Evolutionary conservation across 2,797 vertebrate species (phyloP), one percentile per base, ranked within the genome.

Genomic region (Gobio occitaniae): DNA sequence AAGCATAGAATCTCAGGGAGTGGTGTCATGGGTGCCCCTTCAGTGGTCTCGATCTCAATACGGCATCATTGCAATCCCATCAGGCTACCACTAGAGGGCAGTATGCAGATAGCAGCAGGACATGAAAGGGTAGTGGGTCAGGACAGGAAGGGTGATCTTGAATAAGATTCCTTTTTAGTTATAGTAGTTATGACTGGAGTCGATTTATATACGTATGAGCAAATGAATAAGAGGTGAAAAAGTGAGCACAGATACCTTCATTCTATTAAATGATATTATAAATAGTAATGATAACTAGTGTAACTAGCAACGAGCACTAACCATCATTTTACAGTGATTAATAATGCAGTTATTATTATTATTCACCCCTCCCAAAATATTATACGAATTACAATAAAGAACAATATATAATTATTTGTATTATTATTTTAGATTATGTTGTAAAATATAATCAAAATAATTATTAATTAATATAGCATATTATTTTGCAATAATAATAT

Each of bases 71-170:
- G 70, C 50, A 74, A 29, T 74, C 56, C 80, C 68, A 36, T 16
- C 10, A 61, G 17, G n/a, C 56, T 29, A 78, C 71, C 88, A 87
- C 88, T 84, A 87, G 86, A 89, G 81, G 50, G 41, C 84, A 83
- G 36, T 63, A 41, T 72, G 66, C 50, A 84, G 72, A 66, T 50
- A 72, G 29, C 6, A 38, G 41, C 52, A 66, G 75, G 71, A 13
- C 63, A n/a, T 65, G 21, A 68, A 66, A 65, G 44, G 29, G 17
- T 48, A 71, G 44, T 10, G 29, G 80, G 77, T 69, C 80, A 81
- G 41, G 68, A 65, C 29, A n/a, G 47, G 16, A 59, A 75, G 44
- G 17, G 21, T 66, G 65, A 70, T 56, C 52, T 56, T 76, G 36
- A 50, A 65, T 16, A 32, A 16, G 1, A 56, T 16, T 25, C 4